Evolutionary conservation across 2,113 vertebrate species (phyloP).

Genomic region (Malurus cyaneus): DNA sequence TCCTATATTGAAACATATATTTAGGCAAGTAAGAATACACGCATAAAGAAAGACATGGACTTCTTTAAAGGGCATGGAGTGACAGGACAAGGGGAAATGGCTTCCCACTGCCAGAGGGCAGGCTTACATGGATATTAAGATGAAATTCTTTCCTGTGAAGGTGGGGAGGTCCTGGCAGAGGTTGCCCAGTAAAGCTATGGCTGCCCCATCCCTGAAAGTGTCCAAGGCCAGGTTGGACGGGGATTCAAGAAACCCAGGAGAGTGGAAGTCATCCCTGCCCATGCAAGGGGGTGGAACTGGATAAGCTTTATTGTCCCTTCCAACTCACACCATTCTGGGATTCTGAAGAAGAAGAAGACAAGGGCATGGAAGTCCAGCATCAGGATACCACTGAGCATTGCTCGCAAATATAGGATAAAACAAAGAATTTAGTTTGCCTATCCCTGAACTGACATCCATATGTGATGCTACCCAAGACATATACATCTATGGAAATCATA

Average conservation of each 20-base stretch:
- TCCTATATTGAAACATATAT: neutral
- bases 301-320: neutral
- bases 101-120: neutral
- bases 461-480: neutral
- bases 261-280: neutral
- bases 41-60: neutral
- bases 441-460: neutral
- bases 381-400: neutral
- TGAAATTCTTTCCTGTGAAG: neutral
- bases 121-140: neutral
- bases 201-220: neutral
- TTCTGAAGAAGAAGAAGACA: neutral
- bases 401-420: neutral
- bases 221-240: accelerated
- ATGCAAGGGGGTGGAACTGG: neutral
- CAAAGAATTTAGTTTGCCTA: neutral
- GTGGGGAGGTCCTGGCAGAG: neutral
- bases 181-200: neutral
- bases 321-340: neutral
- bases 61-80: neutral
- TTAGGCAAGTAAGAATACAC: neutral
- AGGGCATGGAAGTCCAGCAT: neutral
- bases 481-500: neutral
- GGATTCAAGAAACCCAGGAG: neutral
- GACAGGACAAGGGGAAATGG: neutral